Evolutionary conservation across 2,888 invertebrate genomes (phyloP).

Genomic region (Ellobium chinense): DNA sequence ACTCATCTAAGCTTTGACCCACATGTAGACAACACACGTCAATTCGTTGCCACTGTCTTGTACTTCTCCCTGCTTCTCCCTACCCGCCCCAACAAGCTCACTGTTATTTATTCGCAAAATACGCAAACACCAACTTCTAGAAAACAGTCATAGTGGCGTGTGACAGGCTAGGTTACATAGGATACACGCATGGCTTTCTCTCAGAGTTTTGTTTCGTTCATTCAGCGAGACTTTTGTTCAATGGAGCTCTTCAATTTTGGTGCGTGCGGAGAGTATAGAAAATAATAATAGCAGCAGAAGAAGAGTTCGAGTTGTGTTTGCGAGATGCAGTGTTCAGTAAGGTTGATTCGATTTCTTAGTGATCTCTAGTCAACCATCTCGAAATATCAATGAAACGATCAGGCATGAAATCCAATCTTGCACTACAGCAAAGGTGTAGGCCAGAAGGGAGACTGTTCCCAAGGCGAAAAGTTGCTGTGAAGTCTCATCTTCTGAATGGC

Average conservation of each 20-base stretch:
- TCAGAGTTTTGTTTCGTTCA: conserved; percentile 22
- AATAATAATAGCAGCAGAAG: conserved; percentile 29
- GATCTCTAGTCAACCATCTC: not conserved
- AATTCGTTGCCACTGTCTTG: too few species aligned
- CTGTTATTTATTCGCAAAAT: too few species aligned
- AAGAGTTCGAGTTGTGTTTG: conserved; percentile 26
- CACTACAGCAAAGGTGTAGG: conserved; percentile 57
- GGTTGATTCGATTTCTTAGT: conserved; percentile 10
- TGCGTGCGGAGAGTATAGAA: conserved; percentile 1
- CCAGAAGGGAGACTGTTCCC: conserved; percentile 57
- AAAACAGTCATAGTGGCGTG: too few species aligned
- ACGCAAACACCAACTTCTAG: too few species aligned
- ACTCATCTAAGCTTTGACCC: too few species aligned
- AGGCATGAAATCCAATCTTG: conserved; percentile 59
- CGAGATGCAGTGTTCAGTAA: conserved; percentile 33
- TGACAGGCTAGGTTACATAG: too few species aligned
- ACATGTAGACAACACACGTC: too few species aligned
- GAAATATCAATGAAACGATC: conserved; percentile 38
- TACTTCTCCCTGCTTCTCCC: too few species aligned
- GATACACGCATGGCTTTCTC: too few species aligned
- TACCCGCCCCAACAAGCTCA: too few species aligned
- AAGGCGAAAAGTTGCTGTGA: conserved; percentile 63
- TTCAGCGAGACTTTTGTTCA: not conserved
- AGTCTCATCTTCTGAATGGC: conserved; percentile 63
- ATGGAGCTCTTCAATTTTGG: conserved; percentile 31